phyloP scores from a whole-genome alignment of 2,113 vertebrate genomes.

The Stomatorhinus ivindoensis region DNA sequence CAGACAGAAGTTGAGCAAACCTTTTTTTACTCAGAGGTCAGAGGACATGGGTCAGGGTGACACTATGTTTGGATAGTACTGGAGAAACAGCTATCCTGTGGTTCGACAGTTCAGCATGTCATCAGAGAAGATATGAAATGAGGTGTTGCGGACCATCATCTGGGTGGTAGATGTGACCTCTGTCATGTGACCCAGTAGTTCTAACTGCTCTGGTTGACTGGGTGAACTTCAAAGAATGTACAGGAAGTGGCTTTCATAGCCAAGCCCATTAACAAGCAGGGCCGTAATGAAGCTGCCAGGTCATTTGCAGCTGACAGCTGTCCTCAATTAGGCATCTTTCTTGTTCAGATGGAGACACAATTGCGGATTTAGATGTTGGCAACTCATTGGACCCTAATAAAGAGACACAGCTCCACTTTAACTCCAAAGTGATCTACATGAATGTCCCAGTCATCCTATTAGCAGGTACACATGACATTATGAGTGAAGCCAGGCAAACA shows the following conservation, averaged over 20 bases:
- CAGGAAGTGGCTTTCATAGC: conserved; percentile 16
- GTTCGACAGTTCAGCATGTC: not conserved
- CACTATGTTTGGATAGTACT: not conserved
- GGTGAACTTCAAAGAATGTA: conserved; percentile 10
- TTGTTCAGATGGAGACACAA: not conserved
- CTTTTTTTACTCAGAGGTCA: not conserved
- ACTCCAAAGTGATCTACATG: not conserved
- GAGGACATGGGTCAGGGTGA: not conserved
- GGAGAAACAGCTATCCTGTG: not conserved
- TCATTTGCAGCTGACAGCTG: conserved; percentile 40
- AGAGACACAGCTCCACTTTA: not conserved
- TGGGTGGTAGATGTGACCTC: not conserved
- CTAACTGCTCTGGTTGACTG: not conserved
- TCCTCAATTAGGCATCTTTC: conserved; percentile 42
- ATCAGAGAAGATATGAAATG: not conserved
- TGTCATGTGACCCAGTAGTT: not conserved
- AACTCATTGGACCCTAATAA: not conserved
- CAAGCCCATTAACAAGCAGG: conserved; percentile 1
- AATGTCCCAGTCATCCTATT: not conserved
- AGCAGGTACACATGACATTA: not conserved
- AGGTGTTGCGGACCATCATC: not conserved
- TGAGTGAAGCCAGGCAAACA: not conserved
- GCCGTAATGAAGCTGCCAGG: not conserved
- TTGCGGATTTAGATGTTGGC: conserved; percentile 1
- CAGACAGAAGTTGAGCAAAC: not conserved